Conservation (phyloP, 2,797 vertebrate genomes). For the Acanthiza pusilla region DNA sequence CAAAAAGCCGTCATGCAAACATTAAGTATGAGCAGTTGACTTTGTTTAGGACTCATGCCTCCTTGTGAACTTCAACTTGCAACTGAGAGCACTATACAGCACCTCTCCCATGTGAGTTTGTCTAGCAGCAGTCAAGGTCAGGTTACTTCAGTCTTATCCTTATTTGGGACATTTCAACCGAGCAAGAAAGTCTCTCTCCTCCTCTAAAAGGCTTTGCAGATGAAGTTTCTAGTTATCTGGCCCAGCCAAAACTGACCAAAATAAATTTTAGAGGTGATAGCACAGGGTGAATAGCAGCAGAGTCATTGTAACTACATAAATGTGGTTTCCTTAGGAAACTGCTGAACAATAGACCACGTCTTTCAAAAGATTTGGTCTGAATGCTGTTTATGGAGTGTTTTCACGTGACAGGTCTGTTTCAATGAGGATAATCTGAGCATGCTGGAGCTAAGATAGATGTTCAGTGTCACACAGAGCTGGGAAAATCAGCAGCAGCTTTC, state of each 20-base stretch:
- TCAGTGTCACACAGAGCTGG: neutral
- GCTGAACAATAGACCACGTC: conserved; percentile 12
- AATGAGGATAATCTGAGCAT: neutral
- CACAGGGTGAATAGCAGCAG: neutral
- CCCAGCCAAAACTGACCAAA: conserved; percentile 7
- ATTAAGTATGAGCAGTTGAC: neutral
- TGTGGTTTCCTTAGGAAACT: conserved; percentile 37
- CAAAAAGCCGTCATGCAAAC: neutral
- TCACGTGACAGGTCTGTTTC: neutral
- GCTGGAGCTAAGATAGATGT: neutral
- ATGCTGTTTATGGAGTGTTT: neutral
- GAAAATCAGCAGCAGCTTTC: neutral
- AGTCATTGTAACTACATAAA: conserved; percentile 17
- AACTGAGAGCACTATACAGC: neutral
- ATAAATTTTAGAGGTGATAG: conserved; percentile 4
- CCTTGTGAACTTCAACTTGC: neutral
- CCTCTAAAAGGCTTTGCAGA: conserved; percentile 10
- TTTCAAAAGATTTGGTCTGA: neutral
- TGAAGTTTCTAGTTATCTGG: neutral
- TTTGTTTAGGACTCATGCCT: neutral
- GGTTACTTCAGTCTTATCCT: neutral
- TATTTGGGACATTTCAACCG: neutral
- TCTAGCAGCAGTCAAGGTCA: neutral
- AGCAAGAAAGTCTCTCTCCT: neutral
- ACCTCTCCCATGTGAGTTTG: neutral